Conservation (phyloP, 2,888 invertebrate genomes). For the Oligia latruncula region DNA sequence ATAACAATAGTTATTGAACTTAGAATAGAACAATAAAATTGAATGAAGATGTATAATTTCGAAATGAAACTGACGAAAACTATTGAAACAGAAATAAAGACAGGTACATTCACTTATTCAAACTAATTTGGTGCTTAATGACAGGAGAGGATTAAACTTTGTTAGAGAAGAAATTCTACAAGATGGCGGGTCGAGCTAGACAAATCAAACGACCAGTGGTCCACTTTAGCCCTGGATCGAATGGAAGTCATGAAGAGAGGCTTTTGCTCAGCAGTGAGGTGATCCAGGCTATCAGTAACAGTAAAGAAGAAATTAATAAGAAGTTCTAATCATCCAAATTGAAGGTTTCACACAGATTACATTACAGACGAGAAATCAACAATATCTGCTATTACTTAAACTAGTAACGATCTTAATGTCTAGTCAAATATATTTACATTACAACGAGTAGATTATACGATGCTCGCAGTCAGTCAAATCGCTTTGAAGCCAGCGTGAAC, state of each 20-base stretch:
- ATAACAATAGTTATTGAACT: background rate
- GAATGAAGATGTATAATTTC: background rate
- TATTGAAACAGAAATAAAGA: background rate
- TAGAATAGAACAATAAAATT: background rate
- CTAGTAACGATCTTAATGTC: conserved; percentile 66
- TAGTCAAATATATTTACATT: conserved; percentile 69
- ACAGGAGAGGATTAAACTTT: background rate
- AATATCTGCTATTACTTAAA: conserved; percentile 50
- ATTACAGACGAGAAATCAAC: conserved; percentile 43
- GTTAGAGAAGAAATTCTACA: background rate
- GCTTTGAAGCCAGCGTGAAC: conserved; percentile 59
- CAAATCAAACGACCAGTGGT: too few species aligned
- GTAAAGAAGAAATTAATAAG: background rate
- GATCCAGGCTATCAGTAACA: too few species aligned
- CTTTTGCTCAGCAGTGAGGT: too few species aligned
- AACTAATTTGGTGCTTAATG: background rate
- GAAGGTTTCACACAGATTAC: background rate
- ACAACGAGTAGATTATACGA: conserved; percentile 64
- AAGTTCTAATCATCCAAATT: background rate
- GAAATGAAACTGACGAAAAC: background rate
- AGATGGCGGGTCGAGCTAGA: too few species aligned
- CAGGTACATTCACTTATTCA: background rate
- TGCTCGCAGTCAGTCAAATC: conserved; percentile 69
- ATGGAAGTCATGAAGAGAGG: too few species aligned
- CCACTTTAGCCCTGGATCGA: too few species aligned